Conservation (phyloP, 2,113 vertebrate species). For the Caranx melampygus region DNA sequence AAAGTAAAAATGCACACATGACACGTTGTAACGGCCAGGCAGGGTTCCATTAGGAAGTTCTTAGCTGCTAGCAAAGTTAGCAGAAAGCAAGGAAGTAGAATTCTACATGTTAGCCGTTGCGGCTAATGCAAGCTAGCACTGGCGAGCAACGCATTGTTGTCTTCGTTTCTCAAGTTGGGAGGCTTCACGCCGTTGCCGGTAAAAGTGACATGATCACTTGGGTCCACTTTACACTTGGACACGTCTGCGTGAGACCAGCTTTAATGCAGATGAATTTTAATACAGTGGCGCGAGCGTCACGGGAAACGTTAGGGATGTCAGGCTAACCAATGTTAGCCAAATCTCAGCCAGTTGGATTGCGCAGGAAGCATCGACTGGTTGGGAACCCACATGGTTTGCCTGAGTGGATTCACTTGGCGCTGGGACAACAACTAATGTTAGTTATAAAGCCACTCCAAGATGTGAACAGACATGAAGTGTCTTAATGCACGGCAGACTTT, state of each 20-base stretch:
- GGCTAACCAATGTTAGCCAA: slow-evolving; percentile 53
- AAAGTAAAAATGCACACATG: rapidly evolving
- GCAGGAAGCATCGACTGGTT: slow-evolving; percentile 65
- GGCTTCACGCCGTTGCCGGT: background rate
- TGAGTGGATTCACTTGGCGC: slow-evolving; percentile 23
- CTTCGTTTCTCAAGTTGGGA: slow-evolving; percentile 30
- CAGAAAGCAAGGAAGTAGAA: slow-evolving; percentile 56
- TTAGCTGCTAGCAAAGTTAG: slow-evolving; percentile 41
- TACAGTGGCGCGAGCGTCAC: background rate
- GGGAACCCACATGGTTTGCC: slow-evolving; percentile 72
- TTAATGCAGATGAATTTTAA: background rate
- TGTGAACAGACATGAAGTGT: background rate
- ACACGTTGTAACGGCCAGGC: no score
- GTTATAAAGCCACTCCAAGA: background rate
- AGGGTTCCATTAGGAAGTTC: background rate
- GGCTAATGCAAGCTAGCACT: slow-evolving; percentile 54
- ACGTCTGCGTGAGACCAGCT: rapidly evolving
- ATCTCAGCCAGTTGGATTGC: slow-evolving; percentile 69
- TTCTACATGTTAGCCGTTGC: slow-evolving; percentile 50
- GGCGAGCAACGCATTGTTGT: slow-evolving; percentile 75
- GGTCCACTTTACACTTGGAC: background rate
- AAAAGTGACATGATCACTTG: background rate
- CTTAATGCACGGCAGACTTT: rapidly evolving
- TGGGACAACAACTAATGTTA: background rate
- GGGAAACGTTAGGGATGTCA: slow-evolving; percentile 1